A percentile compares a stretch with the other conserved stretches of the same genome.
Conservation (phyloP, 2,888 invertebrate species). For the Beris morrisii region DNA sequence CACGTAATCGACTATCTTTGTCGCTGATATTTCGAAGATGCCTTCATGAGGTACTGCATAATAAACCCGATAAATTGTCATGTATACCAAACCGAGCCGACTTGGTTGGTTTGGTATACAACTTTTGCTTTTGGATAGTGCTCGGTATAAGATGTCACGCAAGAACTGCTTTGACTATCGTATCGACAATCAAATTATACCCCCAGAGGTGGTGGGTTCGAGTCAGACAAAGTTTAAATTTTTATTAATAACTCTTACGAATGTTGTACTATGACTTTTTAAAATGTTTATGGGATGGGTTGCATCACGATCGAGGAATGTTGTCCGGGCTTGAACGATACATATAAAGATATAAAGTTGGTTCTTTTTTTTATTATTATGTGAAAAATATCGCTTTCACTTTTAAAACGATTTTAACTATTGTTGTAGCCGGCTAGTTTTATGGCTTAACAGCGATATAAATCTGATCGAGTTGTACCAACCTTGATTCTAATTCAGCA, state of each 20-base stretch:
- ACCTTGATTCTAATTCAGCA: conserved; percentile 71
- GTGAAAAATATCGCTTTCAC: conserved; percentile 25
- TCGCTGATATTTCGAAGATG: no score
- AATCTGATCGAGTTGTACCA: conserved; percentile 50
- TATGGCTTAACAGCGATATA: conserved; percentile 34
- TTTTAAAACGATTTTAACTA: conserved; percentile 21
- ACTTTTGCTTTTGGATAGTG: no score
- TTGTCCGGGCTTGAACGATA: conserved; percentile 7
- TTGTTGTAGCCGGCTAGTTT: neutral
- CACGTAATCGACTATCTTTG: no score
- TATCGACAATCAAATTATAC: neutral
- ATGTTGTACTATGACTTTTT: no score
- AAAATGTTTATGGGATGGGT: conserved; percentile 6
- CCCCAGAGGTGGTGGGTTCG: conserved; percentile 2
- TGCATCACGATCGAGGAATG: conserved; percentile 29
- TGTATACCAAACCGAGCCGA: no score
- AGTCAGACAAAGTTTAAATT: conserved; percentile 13
- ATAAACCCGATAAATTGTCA: no score
- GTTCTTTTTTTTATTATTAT: neutral
- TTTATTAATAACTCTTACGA: neutral
- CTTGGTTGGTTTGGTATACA: no score
- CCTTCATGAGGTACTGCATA: no score
- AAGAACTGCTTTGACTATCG: no score
- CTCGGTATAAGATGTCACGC: no score
- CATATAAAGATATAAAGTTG: conserved; percentile 4